Evolutionary conservation across 2,888 invertebrate genomes (phyloP), one percentile per base, ranked within the genome.

Genomic region (Xylota sylvarum): DNA sequence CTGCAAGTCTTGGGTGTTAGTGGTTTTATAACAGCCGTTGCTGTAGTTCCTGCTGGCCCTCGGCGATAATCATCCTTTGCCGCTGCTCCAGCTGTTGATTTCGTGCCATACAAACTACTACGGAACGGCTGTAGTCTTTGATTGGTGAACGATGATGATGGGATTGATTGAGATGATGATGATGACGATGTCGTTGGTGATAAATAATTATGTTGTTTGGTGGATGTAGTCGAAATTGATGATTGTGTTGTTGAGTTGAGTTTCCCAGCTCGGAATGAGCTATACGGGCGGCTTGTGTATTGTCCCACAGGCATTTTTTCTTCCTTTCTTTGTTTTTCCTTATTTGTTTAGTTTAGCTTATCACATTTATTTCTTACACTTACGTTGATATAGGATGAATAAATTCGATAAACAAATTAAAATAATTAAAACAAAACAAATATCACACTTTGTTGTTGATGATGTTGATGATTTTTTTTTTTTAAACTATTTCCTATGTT

Each of bases 261-360:
- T 77, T 82, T 78, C 50, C 89, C 89, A 77, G 91, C 90, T 88
- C 93, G 90, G 88, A 93, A 93, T 46, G 92, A 92, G 89, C 92
- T 93, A 64, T 92, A 92, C 52, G 93, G 92, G 88, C 92, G 90
- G 87, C 90, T 90, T 89, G 89, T 89, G 88, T 91, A 90, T 88
- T 92, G 92, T 89, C 92, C 91, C 88, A 91, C 90, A 85, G 92
- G 92, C 92, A 92, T 92, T 91, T 91, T 88, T 55, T 58, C 46
- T 73, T 85, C 2, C 32, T 79, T 77, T n/a, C n/a, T n/a, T n/a
- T n/a, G n/a, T n/a, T 58, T 52, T 73, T 85, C 2, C 32, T 79
- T 77, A 23, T 76, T 46, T 46, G 30, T 23, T 70, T 46, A 32
- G 19, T 48, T n/a, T 46, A 55, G 62, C 37, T 78, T 87, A 88